Percentiles rank a stretch among this genome's conserved stretches.
Evolutionary conservation across 35 echinoderm and acorn worm species (phyloP).

Genomic region (Nesometra sesokonis): DNA sequence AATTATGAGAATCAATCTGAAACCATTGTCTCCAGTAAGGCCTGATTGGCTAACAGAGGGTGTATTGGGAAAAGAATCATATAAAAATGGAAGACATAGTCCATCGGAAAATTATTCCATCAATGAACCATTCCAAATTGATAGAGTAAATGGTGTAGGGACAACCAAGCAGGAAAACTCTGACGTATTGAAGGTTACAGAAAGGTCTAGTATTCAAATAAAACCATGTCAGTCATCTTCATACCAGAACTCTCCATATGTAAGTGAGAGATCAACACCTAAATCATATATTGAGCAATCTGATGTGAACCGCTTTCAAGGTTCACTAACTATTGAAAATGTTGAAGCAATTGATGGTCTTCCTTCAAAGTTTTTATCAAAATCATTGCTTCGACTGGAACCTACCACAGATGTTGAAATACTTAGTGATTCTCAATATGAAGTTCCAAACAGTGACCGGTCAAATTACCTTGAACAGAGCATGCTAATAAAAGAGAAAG

Average conservation of each 20-base stretch:
- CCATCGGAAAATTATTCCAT: neutral
- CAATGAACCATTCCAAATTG: neutral
- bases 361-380: neutral
- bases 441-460: neutral
- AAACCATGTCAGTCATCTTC: neutral
- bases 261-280: neutral
- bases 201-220: neutral
- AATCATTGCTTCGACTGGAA: neutral
- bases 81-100: neutral
- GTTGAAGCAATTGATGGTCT: neutral
- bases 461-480: neutral
- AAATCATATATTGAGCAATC: neutral
- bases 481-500: neutral
- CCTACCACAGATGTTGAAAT: neutral
- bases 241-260: neutral
- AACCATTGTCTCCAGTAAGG: conserved; percentile 39
- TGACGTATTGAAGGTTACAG: neutral
- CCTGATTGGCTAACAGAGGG: conserved; percentile 21
- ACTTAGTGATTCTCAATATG: neutral
- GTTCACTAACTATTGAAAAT: neutral
- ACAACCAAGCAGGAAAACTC: neutral
- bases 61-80: neutral
- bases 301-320: too few species aligned
- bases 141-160: neutral
- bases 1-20: conserved; percentile 13